Percentiles rank a stretch among this genome's conserved stretches.
Evolutionary conservation across 92 coral and sea anemone species (phyloP).

Genomic region (Actinostola sp.): DNA sequence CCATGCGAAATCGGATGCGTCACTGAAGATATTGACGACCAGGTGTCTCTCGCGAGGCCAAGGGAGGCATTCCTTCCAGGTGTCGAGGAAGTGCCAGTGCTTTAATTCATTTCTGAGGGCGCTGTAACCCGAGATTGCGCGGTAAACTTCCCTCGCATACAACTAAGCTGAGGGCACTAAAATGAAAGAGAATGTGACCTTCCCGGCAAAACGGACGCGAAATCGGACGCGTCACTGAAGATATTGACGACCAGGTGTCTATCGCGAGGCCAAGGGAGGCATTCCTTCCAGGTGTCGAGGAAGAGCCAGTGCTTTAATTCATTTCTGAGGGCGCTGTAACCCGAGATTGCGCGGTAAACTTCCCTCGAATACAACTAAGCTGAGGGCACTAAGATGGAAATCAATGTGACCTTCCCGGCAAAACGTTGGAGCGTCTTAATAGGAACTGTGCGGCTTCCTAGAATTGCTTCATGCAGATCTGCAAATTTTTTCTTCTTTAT

Average conservation of each 20-base stretch:
- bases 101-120: slow-evolving; percentile 23
- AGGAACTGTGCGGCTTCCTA: not conserved
- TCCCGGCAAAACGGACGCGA: no score
- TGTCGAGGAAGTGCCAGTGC: slow-evolving; percentile 34
- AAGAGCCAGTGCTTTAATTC: slow-evolving; percentile 27
- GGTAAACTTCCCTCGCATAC: slow-evolving; percentile 31
- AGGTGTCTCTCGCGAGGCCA: slow-evolving; percentile 45
- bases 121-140: slow-evolving; percentile 15
- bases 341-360: slow-evolving; percentile 26
- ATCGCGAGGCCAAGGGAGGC: slow-evolving; percentile 44
- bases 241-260: slow-evolving; percentile 24
- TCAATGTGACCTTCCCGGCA: slow-evolving; percentile 46
- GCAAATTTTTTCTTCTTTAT: slow-evolving; percentile 38
- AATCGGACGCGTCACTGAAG: slow-evolving; percentile 46
- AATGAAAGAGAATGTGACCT: slow-evolving; percentile 34
- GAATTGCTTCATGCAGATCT: slow-evolving; percentile 5
- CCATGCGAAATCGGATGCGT: slow-evolving; percentile 61
- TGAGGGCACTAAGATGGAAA: slow-evolving; percentile 38
- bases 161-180: slow-evolving; percentile 35
- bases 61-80: slow-evolving; percentile 29
- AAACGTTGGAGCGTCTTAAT: slow-evolving; percentile 24
- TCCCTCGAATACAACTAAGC: slow-evolving; percentile 32
- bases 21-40: slow-evolving; percentile 27
- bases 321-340: slow-evolving; percentile 19
- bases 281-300: slow-evolving; percentile 30